Base-by-base conservation (phyloP, 2,113 vertebrate genomes). In the Poicephalus gulielmi region DNA sequence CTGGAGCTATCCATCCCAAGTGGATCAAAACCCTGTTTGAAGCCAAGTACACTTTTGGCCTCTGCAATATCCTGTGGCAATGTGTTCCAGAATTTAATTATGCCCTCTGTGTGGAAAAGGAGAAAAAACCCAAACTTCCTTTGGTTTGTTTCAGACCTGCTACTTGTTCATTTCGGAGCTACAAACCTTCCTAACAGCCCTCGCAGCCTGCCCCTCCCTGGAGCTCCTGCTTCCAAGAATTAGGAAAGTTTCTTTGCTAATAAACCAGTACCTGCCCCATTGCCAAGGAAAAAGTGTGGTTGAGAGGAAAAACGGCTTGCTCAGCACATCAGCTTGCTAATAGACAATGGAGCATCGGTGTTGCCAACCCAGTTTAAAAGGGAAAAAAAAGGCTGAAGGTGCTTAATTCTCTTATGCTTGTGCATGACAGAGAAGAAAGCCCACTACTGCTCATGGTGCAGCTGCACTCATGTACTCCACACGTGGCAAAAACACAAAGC, bases 181-280 rank as follows among this genome's bases (percentile, higher is more conserved):
- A 33, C 59, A 69, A 88, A 73, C 67, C 67, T 67, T 76, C 85
- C 71, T 59, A 74, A 39, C 71, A 96, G 70, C 47, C 35, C 63
- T 87, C 47, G 25, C 74, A 91, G 52, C 64, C 50, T 80, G 84
- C 88, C 64, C 75, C 83, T 94, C 83, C 91, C 78, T 24, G n/a
- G 11, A 96, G 81, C 74, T 91, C 73, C 69, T 92, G 83, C 91
- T 97, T 86, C 66, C 73, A 89, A 86, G 87, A 97, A 85, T 76
- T 85, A 96, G 91, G 83, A 97, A 93, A 90, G n/a, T 46, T 63
- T 86, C 92, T 94, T 92, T 91, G 69, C 83, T 91, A 97, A 71
- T 78, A 90, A 63, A 92, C 60, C 69, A 25, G 76, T 17, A 44
- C 7, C 47, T 95, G 82, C 91, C 35, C 70, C 75, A 28, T 5